A percentile compares a stretch with the other conserved stretches of the same genome.
These are phyloP conservation scores for Ceratoteleas bidentatus DNA, from an alignment of 1,140 invertebrate genomes.

Conservation along the genomic window DNA sequence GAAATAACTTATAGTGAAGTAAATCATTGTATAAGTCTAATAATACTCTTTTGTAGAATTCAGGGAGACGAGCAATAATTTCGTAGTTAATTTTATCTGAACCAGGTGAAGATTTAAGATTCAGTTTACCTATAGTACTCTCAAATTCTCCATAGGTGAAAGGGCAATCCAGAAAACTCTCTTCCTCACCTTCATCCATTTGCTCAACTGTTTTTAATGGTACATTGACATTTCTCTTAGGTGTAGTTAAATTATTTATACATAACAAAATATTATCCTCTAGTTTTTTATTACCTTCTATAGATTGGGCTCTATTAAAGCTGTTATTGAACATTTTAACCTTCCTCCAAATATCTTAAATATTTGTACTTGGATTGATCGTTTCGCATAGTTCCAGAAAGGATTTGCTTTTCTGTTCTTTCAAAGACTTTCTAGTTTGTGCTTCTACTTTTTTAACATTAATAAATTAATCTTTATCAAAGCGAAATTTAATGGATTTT, in stretches of 20 bases:
- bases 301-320: neutral
- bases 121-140: neutral
- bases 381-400: conserved; percentile 29
- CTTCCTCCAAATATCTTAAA: conserved; percentile 27
- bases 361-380: conserved; percentile 9
- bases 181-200: conserved; percentile 5
- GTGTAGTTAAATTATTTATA: conserved; percentile 15
- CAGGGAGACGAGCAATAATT: conserved; percentile 31
- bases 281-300: conserved; percentile 23
- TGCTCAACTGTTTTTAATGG: conserved; percentile 1
- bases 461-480: conserved; percentile 23
- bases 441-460: conserved; percentile 29
- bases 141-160: conserved; percentile 20
- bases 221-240: neutral
- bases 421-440: conserved; percentile 5
- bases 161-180: neutral
- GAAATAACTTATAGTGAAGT: conserved; percentile 25
- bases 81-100: conserved; percentile 55
- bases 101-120: conserved; percentile 36
- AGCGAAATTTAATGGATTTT: conserved; percentile 20
- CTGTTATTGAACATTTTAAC: conserved; percentile 39
- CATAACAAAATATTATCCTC: conserved; percentile 9
- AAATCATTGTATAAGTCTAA: conserved; percentile 60
- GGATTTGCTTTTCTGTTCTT: conserved; percentile 21
- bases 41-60: conserved; percentile 33